Percentiles rank a stretch among this genome's conserved stretches.
phyloP scores from a whole-genome alignment of 2,888 invertebrate genomes.

The Sminthurides aquaticus region DNA sequence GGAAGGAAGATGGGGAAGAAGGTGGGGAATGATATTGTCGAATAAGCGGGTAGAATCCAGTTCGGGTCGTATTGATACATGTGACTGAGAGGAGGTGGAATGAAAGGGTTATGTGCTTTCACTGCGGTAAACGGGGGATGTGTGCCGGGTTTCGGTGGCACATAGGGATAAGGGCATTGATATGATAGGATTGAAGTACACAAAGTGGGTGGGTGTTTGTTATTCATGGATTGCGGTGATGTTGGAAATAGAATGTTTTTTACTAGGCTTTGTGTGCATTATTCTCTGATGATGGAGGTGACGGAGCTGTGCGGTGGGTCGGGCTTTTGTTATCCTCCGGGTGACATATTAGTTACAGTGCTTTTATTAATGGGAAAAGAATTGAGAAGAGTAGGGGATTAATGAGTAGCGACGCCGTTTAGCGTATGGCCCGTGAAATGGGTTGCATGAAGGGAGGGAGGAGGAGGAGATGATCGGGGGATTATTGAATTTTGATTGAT shows the following conservation, averaged over 20 bases:
- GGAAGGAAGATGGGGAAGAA: too few species aligned
- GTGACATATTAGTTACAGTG: conserved; percentile 4
- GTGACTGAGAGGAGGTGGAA: not conserved
- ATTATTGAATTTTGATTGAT: not conserved
- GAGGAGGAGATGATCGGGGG: not conserved
- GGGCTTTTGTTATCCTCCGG: not conserved
- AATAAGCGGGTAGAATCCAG: not conserved
- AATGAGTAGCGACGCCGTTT: not conserved
- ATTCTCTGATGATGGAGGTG: not conserved
- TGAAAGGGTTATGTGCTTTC: too few species aligned
- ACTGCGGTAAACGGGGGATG: too few species aligned
- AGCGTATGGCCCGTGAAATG: not conserved
- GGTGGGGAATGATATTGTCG: too few species aligned
- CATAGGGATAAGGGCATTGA: too few species aligned
- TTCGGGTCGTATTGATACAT: not conserved
- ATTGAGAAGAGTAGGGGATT: not conserved
- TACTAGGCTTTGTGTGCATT: not conserved
- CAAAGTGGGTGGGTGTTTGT: conserved; percentile 4
- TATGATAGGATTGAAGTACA: too few species aligned
- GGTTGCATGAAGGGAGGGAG: not conserved
- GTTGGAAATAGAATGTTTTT: not conserved
- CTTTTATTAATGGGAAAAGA: not conserved
- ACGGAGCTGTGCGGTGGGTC: not conserved
- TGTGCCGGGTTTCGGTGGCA: too few species aligned
- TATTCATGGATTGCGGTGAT: too few species aligned